Evolutionary conservation across 2,113 vertebrate species (phyloP), one percentile per base, ranked within the genome.

Genomic region (Monopterus albus): DNA sequence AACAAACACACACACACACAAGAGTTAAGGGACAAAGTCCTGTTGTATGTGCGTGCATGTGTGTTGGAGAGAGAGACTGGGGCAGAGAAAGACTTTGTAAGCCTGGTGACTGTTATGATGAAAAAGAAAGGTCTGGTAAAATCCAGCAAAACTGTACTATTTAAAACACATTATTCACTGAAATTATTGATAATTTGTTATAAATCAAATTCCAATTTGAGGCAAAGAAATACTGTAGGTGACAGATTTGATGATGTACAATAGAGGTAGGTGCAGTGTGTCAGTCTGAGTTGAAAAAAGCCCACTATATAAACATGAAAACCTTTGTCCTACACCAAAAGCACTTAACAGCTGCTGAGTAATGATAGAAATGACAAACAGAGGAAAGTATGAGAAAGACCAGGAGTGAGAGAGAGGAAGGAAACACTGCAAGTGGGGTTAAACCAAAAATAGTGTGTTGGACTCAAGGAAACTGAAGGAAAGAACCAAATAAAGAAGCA

Each of bases 1-100:
- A 79, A 85, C 81, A 79, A 75, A 78, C 60, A 68, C 75, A 84
- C 45, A 39, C 29, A 47, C 20, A 70, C 47, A 55, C 13, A 7
- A 62, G 23, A 53, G 21, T 70, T 56, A 59, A 29, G 40, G 43
- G 10, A 33, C 1, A 0, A 35, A 40, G 42, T 42, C 4, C 46
- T 35, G 9, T 9, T 65, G 31, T 68, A 40, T 58, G 51, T 40
- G 29, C 66, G 47, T 53, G 39, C 39, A 26, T 60, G 31, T 28
- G 29, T 68, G 51, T 20, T 17, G 35, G 29, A 26, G 38, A 26
- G 35, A 21, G 35, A 38, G 20, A n/a, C n/a, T n/a, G n/a, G n/a
- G n/a, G n/a, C n/a, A n/a, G n/a, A n/a, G n/a, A 6, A 20, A 39
- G 14, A 40, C 5, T 23, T 13, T 8, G 6, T 53, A 14, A 51